Evolutionary conservation across 1,140 invertebrate species (phyloP).

Genomic region (Charaxes varanes): DNA sequence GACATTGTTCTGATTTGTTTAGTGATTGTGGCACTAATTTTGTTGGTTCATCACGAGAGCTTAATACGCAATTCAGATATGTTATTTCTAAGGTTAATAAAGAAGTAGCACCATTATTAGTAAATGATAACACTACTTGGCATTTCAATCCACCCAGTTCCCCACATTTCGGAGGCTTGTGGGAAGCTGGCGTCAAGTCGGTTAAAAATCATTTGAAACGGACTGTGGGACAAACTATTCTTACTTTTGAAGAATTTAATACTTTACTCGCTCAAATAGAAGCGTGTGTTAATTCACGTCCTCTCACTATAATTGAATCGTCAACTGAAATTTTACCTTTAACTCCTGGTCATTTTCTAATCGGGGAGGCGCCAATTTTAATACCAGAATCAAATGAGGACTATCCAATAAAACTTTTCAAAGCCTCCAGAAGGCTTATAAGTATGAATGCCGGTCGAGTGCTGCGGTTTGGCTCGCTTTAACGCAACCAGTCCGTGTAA

Average conservation of each 20-base stretch:
- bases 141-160: constrained; percentile 9
- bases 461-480: no score
- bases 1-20: not conserved
- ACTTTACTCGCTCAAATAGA: constrained; percentile 27
- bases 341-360: constrained; percentile 26
- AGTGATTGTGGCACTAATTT: no score
- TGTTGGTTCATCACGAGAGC: no score
- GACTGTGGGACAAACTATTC: constrained; percentile 16
- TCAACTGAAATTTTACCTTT: constrained; percentile 4
- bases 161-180: constrained; percentile 15
- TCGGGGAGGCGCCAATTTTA: constrained; percentile 16
- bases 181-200: no score
- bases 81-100: no score
- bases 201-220: constrained; percentile 24
- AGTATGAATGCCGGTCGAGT: no score
- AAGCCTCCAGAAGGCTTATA: no score
- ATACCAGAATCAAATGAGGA: no score
- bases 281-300: constrained; percentile 28
- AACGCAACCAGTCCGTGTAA: no score
- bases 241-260: constrained; percentile 27
- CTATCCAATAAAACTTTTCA: no score
- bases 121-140: constrained; percentile 5
- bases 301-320: not conserved
- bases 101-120: constrained; percentile 1
- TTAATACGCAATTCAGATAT: no score